Evolutionary conservation across 2,888 invertebrate species (phyloP), one percentile per base, ranked within the genome.

Genomic region (Netelia virgata): DNA sequence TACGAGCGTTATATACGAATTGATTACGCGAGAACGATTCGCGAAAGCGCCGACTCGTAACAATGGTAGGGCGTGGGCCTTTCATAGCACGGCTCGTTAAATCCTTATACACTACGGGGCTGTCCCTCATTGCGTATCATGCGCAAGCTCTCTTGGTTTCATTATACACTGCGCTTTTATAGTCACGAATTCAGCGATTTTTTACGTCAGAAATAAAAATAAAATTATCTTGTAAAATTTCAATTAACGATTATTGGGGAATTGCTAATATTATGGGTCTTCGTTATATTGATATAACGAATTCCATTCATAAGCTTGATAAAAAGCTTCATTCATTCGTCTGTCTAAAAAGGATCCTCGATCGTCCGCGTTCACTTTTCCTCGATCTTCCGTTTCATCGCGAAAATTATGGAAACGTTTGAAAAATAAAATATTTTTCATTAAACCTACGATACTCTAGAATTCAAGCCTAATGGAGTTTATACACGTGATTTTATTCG

Each of bases 61-160:
- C 77, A 77, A 82, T 82, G 64, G 70, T 20, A 66, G 82, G 76
- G 70, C 70, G 82, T 82, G 82, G 70, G 47, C n/a, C 43, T 55
- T 59, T 82, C 64, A 47, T 77, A 59, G 41, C 77, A 64, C 47
- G 55, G 47, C 82, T 70, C 64, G 76, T 70, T 81, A 59, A 68
- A 59, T 77, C 63, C 41, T 23, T 57, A 55, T 36, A 55, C n/a
- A 28, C 64, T 57, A 16, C 55, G 23, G 63, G 53, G 53, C 10
- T 61, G 50, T 61, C 61, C 14, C 47, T 0, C 3, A n/a, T 18
- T 11, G 18, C 43, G 57, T 68, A 18, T 11, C 59, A 53, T 11
- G 6, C 53, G 14, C 18, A 43, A 63, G 28, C 50, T 74, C 63
- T 63, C 63, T 11, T 28, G 43, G 1, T 23, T 47, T n/a, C 41